These are phyloP conservation scores for Chaetorhynchus papuensis DNA, from an alignment of 2,113 vertebrate genomes.

Conservation along the genomic window DNA sequence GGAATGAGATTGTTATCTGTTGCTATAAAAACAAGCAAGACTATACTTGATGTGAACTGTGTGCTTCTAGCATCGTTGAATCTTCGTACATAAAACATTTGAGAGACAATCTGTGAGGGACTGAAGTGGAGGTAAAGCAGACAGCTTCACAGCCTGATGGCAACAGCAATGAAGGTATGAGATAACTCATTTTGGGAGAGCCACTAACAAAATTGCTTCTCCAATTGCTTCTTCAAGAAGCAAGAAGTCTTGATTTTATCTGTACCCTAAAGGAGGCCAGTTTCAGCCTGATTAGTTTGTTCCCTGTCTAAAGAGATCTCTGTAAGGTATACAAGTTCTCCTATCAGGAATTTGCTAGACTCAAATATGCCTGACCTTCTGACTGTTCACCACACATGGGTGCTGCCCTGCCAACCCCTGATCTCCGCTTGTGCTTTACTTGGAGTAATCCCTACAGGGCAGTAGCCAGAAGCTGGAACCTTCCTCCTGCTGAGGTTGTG, in stretches of 20 bases:
- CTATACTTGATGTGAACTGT: background rate
- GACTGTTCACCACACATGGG: background rate
- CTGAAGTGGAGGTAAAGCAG: background rate
- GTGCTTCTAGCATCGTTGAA: fast-evolving
- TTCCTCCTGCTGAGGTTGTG: background rate
- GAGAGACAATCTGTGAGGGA: background rate
- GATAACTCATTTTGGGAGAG: background rate
- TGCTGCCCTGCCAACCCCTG: background rate
- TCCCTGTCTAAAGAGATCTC: background rate
- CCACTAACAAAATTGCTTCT: background rate
- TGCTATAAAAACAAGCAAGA: background rate
- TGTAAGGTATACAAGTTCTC: background rate
- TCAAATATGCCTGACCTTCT: background rate
- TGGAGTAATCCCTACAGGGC: background rate
- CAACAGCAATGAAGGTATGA: background rate
- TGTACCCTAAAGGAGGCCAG: background rate
- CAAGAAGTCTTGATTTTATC: background rate
- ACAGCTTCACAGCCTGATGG: background rate
- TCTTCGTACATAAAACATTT: background rate
- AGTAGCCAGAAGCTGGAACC: background rate
- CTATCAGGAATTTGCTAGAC: background rate
- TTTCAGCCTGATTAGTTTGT: background rate
- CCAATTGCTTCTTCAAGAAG: background rate
- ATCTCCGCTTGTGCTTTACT: background rate
- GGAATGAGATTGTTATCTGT: constrained; percentile 25